These are phyloP conservation scores for Dysmachus trigonus DNA, from an alignment of 2,888 invertebrate genomes.

Conservation along the genomic window DNA sequence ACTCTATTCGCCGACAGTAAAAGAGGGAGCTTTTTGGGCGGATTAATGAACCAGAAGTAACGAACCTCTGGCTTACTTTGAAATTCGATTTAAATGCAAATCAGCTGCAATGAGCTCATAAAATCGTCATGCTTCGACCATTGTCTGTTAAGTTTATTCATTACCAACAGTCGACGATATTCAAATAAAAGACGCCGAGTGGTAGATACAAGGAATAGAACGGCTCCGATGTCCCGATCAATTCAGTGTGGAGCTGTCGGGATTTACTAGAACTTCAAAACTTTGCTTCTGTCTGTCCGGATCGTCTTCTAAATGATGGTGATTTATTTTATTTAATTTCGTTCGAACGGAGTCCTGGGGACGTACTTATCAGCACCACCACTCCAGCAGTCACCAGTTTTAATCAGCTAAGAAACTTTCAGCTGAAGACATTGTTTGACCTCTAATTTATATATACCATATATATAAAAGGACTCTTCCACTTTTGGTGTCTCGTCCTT, in stretches of 20 bases:
- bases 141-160: not conserved
- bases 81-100: constrained; percentile 47
- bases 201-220: not conserved
- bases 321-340: not conserved
- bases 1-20: not conserved
- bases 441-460: not conserved
- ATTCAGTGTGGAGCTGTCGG: not conserved
- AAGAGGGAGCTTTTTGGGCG: not conserved
- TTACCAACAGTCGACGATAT: not conserved
- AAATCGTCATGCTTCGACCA: not conserved
- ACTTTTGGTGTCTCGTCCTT: not conserved
- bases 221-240: not conserved
- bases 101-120: constrained; percentile 7
- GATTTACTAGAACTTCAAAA: not conserved
- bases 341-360: not conserved
- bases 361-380: not conserved
- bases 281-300: not conserved
- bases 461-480: not conserved
- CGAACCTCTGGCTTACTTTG: constrained; percentile 38
- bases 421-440: not conserved
- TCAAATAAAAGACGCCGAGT: not conserved
- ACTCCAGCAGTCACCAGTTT: not conserved
- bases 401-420: not conserved
- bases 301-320: not conserved
- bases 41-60: constrained; percentile 45